These are phyloP conservation scores for Corapipo altera DNA, from an alignment of 2,113 vertebrate genomes.

Conservation along the genomic window DNA sequence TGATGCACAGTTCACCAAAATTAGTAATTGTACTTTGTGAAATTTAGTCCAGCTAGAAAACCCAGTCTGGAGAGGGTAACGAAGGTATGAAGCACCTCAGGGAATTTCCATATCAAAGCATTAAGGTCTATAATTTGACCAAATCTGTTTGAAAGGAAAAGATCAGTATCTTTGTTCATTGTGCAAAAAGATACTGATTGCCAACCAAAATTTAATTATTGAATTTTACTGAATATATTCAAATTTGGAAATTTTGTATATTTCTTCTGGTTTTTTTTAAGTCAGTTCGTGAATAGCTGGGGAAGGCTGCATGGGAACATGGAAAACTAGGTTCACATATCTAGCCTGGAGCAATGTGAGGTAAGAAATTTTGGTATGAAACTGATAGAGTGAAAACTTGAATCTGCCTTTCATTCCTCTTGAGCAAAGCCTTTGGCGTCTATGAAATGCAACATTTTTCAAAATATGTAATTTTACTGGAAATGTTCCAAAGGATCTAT, in stretches of 20 bases:
- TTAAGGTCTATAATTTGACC: rapidly evolving
- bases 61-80: background rate
- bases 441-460: background rate
- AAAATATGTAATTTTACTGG: background rate
- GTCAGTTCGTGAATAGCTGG: background rate
- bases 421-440: background rate
- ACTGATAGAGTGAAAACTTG: background rate
- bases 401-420: background rate
- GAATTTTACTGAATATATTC: background rate
- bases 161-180: background rate
- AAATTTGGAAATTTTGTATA: background rate
- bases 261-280: background rate
- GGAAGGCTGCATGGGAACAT: background rate
- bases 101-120: background rate
- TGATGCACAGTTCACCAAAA: background rate
- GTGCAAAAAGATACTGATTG: background rate
- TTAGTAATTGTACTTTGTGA: background rate
- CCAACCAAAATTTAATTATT: background rate
- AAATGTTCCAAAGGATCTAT: background rate
- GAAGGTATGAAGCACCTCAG: background rate
- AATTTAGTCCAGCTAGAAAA: background rate
- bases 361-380: background rate
- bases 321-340: background rate
- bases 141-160: background rate
- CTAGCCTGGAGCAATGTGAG: background rate